Conservation (phyloP, 1,140 invertebrate genomes). For the Drosophila punjabiensis region DNA sequence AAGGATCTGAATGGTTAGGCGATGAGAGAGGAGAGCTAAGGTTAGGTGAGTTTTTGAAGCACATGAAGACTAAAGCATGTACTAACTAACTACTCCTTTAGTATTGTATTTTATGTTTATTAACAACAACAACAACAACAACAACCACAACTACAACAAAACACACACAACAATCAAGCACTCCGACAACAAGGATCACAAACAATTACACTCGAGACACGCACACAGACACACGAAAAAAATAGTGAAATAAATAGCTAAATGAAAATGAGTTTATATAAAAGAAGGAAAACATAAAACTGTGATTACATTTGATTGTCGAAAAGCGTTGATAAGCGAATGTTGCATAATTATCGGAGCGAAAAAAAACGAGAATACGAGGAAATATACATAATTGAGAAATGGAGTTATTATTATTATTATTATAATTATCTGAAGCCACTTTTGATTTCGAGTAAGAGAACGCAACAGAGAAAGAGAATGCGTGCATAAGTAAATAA, state of each 20-base stretch:
- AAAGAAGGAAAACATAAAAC: conserved; percentile 84
- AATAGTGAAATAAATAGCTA: conserved; percentile 84
- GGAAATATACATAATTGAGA: conserved; percentile 48
- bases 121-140: conserved; percentile 21
- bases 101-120: conserved; percentile 47
- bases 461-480: conserved; percentile 11
- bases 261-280: conserved; percentile 83
- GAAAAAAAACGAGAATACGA: conserved; percentile 44
- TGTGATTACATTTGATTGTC: conserved; percentile 83
- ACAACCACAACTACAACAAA: background rate
- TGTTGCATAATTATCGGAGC: conserved; percentile 70
- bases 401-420: conserved; percentile 40
- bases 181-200: conserved; percentile 38
- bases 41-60: conserved; percentile 76
- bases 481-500: conserved; percentile 64
- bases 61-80: conserved; percentile 52
- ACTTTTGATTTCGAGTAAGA: conserved; percentile 59
- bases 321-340: conserved; percentile 69
- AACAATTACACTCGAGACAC: conserved; percentile 26
- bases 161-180: conserved; percentile 37
- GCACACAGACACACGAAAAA: conserved; percentile 57
- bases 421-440: conserved; percentile 56
- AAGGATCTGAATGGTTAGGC: conserved; percentile 41
- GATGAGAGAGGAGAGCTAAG: conserved; percentile 15
- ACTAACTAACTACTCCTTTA: conserved; percentile 44